Conservation (phyloP, 2,113 vertebrate genomes). For the Thunnus thynnus region DNA sequence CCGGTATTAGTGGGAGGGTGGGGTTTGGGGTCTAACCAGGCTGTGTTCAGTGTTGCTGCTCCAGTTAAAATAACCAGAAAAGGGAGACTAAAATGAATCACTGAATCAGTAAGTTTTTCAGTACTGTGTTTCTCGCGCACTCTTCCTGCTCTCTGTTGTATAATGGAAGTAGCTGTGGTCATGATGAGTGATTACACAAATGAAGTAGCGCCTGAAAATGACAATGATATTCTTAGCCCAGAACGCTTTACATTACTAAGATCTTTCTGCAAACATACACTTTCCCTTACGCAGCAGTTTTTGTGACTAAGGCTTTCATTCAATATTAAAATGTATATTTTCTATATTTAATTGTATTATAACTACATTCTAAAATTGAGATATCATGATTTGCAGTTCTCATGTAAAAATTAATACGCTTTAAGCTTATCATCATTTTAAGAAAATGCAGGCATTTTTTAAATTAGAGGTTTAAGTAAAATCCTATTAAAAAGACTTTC, state of each 20-base stretch:
- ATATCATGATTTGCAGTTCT: not conserved
- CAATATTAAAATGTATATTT: not conserved
- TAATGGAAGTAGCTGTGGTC: conserved; percentile 57
- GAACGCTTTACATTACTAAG: not conserved
- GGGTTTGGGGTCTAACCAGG: conserved; percentile 71
- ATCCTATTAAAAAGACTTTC: no score
- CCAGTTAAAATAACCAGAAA: conserved; percentile 28
- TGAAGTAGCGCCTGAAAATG: not conserved
- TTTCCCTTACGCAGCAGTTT: not conserved
- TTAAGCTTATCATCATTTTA: not conserved
- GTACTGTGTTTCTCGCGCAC: conserved; percentile 24
- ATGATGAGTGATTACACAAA: conserved; percentile 53
- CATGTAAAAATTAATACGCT: no score
- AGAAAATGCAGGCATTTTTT: not conserved
- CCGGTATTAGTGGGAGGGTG: conserved; percentile 45
- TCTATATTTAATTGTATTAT: not conserved
- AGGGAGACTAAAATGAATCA: conserved; percentile 32
- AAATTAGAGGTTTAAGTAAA: no score
- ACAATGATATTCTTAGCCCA: conserved; percentile 7
- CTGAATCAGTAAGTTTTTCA: conserved; percentile 55
- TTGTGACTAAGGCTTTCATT: not conserved
- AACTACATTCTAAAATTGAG: not conserved
- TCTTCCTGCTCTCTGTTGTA: conserved; percentile 13
- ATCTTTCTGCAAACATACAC: not conserved
- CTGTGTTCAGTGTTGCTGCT: conserved; percentile 8